Evolutionary conservation across 1,140 invertebrate species (phyloP).

Genomic region (Neocloeon triangulifer): DNA sequence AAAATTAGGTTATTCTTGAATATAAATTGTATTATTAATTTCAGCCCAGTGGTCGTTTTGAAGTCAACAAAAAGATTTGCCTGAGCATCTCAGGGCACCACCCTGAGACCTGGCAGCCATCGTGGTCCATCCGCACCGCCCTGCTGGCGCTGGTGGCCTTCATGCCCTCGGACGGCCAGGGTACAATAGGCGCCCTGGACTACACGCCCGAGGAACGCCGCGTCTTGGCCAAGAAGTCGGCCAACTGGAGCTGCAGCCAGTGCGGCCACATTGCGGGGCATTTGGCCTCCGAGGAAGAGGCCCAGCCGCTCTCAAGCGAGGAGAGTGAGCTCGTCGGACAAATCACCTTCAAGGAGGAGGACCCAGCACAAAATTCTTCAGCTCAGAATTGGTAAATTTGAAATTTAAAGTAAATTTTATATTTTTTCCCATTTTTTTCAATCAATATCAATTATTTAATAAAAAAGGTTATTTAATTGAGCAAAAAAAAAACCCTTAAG

Average conservation of each 20-base stretch:
- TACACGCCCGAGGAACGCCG: slow-evolving; percentile 65
- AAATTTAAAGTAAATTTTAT: too few relatives aligned
- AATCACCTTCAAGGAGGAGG: too few relatives aligned
- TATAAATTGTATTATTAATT: slow-evolving; percentile 13
- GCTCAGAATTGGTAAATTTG: too few relatives aligned
- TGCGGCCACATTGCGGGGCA: too few relatives aligned
- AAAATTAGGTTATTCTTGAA: background rate
- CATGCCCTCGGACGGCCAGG: slow-evolving; percentile 72
- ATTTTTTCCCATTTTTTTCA: too few relatives aligned
- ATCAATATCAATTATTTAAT: too few relatives aligned
- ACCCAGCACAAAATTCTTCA: too few relatives aligned
- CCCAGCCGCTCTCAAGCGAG: too few relatives aligned
- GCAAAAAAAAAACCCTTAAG: slow-evolving; percentile 1
- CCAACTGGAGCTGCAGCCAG: slow-evolving; percentile 2
- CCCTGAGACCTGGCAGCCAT: slow-evolving; percentile 92
- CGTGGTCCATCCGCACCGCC: slow-evolving; percentile 89
- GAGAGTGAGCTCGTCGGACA: too few relatives aligned
- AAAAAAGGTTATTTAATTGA: too few relatives aligned
- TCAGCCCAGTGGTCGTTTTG: slow-evolving; percentile 86
- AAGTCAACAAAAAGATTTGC: slow-evolving; percentile 88
- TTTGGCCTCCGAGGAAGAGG: too few relatives aligned
- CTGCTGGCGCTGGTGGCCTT: slow-evolving; percentile 81
- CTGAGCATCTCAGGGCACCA: slow-evolving; percentile 93
- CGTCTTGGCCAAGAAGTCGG: slow-evolving; percentile 51
- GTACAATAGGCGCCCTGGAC: slow-evolving; percentile 77